Evolutionary conservation across 1,140 invertebrate genomes (phyloP).

Genomic region (Drosophila asahinai): DNA sequence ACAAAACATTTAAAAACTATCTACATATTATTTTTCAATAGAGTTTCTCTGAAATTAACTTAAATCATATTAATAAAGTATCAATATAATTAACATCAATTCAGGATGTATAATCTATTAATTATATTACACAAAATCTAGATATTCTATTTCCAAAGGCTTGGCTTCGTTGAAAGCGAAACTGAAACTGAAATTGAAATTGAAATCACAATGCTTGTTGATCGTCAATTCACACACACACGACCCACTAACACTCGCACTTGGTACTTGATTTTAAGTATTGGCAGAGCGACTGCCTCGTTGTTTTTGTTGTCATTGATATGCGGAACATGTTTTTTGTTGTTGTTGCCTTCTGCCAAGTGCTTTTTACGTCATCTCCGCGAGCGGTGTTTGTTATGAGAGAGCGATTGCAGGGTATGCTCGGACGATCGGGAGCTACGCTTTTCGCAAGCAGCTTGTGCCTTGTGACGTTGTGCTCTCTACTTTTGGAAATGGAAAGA

Average conservation of each 20-base stretch:
- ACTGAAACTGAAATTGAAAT: conserved; percentile 45
- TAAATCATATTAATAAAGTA: no score
- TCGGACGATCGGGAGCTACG: neutral
- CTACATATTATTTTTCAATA: neutral
- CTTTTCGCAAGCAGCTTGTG: neutral
- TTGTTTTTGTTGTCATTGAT: conserved; percentile 64
- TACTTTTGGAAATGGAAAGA: no score
- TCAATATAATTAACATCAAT: neutral
- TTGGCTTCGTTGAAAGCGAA: conserved; percentile 37
- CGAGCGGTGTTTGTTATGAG: conserved; percentile 53
- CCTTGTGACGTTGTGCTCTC: neutral
- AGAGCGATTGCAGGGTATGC: conserved; percentile 52
- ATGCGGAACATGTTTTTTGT: conserved; percentile 77
- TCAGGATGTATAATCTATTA: neutral
- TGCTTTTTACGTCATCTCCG: conserved; percentile 73
- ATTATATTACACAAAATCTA: neutral
- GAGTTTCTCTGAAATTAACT: neutral
- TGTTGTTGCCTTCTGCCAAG: conserved; percentile 59
- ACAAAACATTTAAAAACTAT: neutral
- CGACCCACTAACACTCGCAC: neutral
- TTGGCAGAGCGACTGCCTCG: conserved; percentile 20
- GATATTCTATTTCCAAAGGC: neutral
- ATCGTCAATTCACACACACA: conserved; percentile 4
- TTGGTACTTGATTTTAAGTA: conserved; percentile 35
- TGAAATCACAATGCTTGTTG: neutral